Conservation (phyloP, 2,888 invertebrate species). For the Conchocele bisecta region DNA sequence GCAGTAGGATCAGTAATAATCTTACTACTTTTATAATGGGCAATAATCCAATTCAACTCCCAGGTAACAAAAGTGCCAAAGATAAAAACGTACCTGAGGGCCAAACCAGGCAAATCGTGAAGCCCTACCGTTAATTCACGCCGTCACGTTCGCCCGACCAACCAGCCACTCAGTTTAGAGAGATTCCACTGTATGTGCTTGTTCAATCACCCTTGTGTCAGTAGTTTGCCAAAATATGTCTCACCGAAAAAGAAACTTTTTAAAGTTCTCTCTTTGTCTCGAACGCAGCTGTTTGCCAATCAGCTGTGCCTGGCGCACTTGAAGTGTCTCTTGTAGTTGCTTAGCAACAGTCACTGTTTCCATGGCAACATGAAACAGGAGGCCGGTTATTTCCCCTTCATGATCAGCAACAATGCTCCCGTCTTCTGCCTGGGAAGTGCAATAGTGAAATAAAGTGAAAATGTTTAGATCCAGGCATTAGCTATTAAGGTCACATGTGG, state of each 20-base stretch:
- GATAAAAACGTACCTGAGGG: too few relatives aligned
- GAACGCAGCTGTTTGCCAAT: slow-evolving; percentile 71
- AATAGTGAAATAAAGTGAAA: background rate
- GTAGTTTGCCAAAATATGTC: background rate
- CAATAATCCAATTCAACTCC: too few relatives aligned
- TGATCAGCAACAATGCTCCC: background rate
- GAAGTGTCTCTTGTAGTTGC: slow-evolving; percentile 51
- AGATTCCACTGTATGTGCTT: too few relatives aligned
- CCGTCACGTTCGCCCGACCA: too few relatives aligned
- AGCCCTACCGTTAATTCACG: too few relatives aligned
- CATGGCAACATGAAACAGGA: slow-evolving; percentile 28
- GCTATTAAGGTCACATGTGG: background rate
- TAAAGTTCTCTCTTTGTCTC: slow-evolving; percentile 73
- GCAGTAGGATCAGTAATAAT: too few relatives aligned
- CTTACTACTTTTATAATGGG: too few relatives aligned
- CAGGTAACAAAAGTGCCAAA: too few relatives aligned
- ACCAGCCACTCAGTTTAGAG: background rate
- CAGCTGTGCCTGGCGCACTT: slow-evolving; percentile 64
- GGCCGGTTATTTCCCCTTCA: slow-evolving; percentile 33
- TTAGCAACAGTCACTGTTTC: slow-evolving; percentile 39
- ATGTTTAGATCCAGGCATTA: background rate
- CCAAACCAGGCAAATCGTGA: too few relatives aligned
- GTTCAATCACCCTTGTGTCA: background rate
- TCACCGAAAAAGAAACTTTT: slow-evolving; percentile 43
- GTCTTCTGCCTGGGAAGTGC: background rate